Percentiles rank a stretch among this genome's conserved stretches.
These are phyloP conservation scores for Varanus komodoensis DNA, from an alignment of 2,113 vertebrate genomes.

Conservation along the genomic window DNA sequence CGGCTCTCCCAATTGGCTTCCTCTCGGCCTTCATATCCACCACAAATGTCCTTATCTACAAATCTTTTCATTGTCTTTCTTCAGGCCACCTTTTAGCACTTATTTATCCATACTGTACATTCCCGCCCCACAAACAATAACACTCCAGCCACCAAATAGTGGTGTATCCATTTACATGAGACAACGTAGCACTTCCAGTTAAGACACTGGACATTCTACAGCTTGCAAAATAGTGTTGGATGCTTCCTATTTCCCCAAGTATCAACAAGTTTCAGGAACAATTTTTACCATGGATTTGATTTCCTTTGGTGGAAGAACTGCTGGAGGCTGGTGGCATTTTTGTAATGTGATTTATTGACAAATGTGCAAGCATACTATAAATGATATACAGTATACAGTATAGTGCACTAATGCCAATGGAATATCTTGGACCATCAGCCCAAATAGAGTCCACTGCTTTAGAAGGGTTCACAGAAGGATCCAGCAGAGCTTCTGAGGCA, in stretches of 20 bases:
- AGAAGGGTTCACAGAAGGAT: too few species aligned
- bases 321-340: neutral
- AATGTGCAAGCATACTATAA: neutral
- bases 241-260: neutral
- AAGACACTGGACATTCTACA: neutral
- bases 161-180: neutral
- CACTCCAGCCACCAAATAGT: neutral
- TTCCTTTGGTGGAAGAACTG: neutral
- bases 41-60: neutral
- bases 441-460: neutral
- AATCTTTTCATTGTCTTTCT: neutral
- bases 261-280: neutral
- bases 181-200: neutral
- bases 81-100: conserved; percentile 8
- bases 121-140: neutral
- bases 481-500: too few species aligned
- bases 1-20: neutral
- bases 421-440: neutral
- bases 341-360: neutral
- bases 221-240: neutral
- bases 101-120: neutral
- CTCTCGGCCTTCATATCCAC: neutral
- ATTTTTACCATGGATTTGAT: neutral
- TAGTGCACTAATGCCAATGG: neutral
- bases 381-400: neutral